These are phyloP conservation scores for Germaria angustata DNA, from an alignment of 2,888 invertebrate genomes.

Conservation along the genomic window DNA sequence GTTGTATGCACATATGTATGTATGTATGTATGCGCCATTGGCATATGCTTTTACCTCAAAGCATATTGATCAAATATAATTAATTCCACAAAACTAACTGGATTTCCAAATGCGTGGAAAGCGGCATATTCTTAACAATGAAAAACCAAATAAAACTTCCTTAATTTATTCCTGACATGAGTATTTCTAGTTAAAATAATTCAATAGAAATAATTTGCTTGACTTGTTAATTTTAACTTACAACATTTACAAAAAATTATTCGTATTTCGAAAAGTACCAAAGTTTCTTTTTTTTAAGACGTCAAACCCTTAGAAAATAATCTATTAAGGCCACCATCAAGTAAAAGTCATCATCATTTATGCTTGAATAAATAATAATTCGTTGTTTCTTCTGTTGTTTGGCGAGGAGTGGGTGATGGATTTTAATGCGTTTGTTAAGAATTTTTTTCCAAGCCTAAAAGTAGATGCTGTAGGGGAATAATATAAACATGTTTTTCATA, in stretches of 20 bases:
- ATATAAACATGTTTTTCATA: neutral
- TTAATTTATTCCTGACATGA: too few relatives aligned
- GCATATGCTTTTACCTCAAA: too few relatives aligned
- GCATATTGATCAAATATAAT: too few relatives aligned
- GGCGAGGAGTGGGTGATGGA: conserved; percentile 1
- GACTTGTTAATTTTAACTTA: too few relatives aligned
- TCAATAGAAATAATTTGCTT: neutral
- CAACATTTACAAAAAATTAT: too few relatives aligned
- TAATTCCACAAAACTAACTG: too few relatives aligned
- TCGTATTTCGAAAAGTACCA: too few relatives aligned
- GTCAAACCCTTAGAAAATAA: neutral
- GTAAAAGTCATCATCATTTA: neutral
- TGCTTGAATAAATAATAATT: neutral
- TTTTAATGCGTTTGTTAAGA: neutral
- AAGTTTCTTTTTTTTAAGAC: neutral
- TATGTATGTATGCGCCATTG: too few relatives aligned
- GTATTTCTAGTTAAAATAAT: neutral
- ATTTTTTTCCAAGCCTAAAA: neutral
- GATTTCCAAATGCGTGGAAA: too few relatives aligned
- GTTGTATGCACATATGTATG: too few relatives aligned
- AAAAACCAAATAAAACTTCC: too few relatives aligned
- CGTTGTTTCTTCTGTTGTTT: neutral
- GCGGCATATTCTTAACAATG: too few relatives aligned
- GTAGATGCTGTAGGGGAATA: neutral
- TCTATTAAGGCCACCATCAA: neutral